Percentiles rank a stretch among this genome's conserved stretches.
phyloP scores from a whole-genome alignment of 1,140 invertebrate genomes.

The Microplitis demolitor region DNA sequence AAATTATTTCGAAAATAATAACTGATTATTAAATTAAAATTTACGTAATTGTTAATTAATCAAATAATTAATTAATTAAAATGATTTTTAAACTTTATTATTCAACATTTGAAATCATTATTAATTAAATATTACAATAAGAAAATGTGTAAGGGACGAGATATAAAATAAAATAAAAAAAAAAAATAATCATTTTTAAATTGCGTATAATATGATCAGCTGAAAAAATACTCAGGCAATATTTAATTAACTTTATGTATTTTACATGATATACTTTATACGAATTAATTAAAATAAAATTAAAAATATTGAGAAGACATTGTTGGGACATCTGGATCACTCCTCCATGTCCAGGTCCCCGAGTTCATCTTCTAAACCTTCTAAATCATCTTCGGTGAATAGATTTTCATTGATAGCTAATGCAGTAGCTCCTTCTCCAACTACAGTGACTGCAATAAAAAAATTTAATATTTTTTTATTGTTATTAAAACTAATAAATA shows the following conservation, averaged over 20 bases:
- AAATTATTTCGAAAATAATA: too few species aligned
- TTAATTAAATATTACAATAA: too few species aligned
- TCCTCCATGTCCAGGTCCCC: constrained; percentile 73
- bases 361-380: constrained; percentile 83
- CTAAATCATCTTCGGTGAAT: constrained; percentile 87
- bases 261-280: constrained; percentile 10
- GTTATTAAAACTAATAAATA: not conserved
- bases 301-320: constrained; percentile 34
- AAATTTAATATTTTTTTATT: not conserved
- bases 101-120: too few species aligned
- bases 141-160: too few species aligned
- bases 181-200: too few species aligned
- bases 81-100: too few species aligned
- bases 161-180: not conserved
- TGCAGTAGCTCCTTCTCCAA: constrained; percentile 63
- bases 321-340: constrained; percentile 53
- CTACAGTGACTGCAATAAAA: constrained; percentile 40
- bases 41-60: too few species aligned
- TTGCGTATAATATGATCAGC: not conserved
- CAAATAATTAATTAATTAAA: too few species aligned
- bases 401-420: constrained; percentile 93
- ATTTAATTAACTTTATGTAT: constrained; percentile 4
- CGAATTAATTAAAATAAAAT: constrained; percentile 20
- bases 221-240: constrained; percentile 21
- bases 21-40: too few species aligned